phyloP scores from a whole-genome alignment of 2,113 vertebrate species.

The Spermophilus dauricus region DNA sequence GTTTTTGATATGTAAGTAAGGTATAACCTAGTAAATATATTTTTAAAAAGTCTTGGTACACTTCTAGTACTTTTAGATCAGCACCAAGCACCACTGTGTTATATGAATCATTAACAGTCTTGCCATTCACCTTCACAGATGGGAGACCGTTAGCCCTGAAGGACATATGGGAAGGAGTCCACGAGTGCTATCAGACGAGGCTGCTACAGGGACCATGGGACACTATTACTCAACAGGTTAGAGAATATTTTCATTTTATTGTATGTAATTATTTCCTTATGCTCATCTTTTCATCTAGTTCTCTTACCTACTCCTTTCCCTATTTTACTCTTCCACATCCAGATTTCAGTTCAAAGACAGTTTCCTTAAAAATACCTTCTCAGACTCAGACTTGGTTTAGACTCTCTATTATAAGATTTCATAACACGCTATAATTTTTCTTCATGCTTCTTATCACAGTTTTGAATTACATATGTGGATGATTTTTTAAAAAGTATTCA shows the following conservation, averaged over 20 bases:
- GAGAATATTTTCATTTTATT: slow-evolving; percentile 36
- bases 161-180: slow-evolving; percentile 93
- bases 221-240: slow-evolving; percentile 96
- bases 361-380: background rate
- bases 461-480: slow-evolving; percentile 17
- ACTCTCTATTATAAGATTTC: background rate
- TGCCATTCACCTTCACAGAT: slow-evolving; percentile 88
- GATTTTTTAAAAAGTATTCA: background rate
- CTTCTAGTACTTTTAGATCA: slow-evolving; percentile 44
- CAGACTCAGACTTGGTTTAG: background rate
- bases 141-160: slow-evolving; percentile 93
- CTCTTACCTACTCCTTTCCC: background rate
- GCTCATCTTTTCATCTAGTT: background rate
- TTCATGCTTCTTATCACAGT: background rate
- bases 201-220: slow-evolving; percentile 92
- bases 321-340: background rate
- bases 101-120: background rate
- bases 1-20: background rate
- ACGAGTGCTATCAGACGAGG: slow-evolving; percentile 90
- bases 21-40: background rate
- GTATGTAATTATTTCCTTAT: background rate
- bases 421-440: background rate
- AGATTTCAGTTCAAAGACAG: background rate
- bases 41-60: background rate
- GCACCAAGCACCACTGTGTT: background rate